Conservation (phyloP, 2,113 vertebrate species). For the Takifugu flavidus region DNA sequence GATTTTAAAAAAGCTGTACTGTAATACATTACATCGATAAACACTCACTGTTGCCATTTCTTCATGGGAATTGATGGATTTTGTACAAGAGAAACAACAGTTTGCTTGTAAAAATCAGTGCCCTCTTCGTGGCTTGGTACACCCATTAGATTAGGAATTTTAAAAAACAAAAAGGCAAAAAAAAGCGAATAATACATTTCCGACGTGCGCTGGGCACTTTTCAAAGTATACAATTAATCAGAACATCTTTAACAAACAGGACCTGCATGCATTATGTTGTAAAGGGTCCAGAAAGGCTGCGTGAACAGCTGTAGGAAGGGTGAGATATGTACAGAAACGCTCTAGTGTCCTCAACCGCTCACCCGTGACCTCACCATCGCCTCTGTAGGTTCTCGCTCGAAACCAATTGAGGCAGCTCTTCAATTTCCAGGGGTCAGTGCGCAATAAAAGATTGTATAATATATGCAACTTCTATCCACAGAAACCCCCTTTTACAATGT, state of each 20-base stretch:
- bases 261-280: constrained; percentile 72
- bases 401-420: constrained; percentile 55
- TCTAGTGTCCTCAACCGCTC: constrained; percentile 54
- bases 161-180: constrained; percentile 64
- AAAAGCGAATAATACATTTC: constrained; percentile 74
- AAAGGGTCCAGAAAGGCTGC: constrained; percentile 61
- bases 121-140: constrained; percentile 63
- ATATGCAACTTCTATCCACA: constrained; percentile 73
- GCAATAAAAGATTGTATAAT: constrained; percentile 76
- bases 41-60: constrained; percentile 83
- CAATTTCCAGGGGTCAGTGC: constrained; percentile 47
- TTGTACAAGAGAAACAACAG: constrained; percentile 74
- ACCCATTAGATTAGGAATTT: constrained; percentile 69
- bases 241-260: constrained; percentile 76
- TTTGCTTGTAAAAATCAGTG: constrained; percentile 75
- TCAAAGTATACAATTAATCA: constrained; percentile 74
- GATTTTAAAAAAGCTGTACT: constrained; percentile 78
- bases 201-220: constrained; percentile 64
- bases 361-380: constrained; percentile 43
- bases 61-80: constrained; percentile 78
- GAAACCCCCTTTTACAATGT: constrained; percentile 43
- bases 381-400: constrained; percentile 48
- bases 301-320: constrained; percentile 63
- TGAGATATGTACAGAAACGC: constrained; percentile 75
- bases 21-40: constrained; percentile 86